These are phyloP conservation scores for Lasius fuliginosus DNA, from an alignment of 2,888 invertebrate species.

Conservation along the genomic window DNA sequence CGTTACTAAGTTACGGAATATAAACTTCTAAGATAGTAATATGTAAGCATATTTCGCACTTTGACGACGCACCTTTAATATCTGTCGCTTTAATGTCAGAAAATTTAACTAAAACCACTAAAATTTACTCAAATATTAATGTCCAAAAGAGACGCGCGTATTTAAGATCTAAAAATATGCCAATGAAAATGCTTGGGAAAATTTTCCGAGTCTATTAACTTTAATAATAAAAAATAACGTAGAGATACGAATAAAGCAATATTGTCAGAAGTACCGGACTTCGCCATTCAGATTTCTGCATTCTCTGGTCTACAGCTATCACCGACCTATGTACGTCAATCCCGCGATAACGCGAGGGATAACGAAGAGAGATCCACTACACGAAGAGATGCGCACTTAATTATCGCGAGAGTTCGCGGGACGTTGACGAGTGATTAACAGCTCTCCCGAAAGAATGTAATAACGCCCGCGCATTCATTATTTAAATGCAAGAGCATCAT, in stretches of 20 bases:
- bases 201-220: constrained; percentile 6
- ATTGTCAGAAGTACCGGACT: not conserved
- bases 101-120: not conserved
- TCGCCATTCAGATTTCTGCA: constrained; percentile 1
- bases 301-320: not conserved
- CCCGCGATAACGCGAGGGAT: not conserved
- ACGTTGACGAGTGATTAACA: constrained; percentile 46
- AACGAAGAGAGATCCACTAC: not conserved
- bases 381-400: constrained; percentile 6
- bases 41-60: not conserved
- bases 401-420: constrained; percentile 20
- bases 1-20: constrained; percentile 17
- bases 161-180: constrained; percentile 8
- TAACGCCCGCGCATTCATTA: constrained; percentile 19
- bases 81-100: not conserved
- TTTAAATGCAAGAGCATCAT: constrained; percentile 25
- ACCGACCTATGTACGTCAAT: not conserved
- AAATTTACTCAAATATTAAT: not conserved
- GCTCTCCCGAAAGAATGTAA: constrained; percentile 22
- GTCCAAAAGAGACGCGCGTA: not conserved
- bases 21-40: constrained; percentile 19
- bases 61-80: constrained; percentile 7
- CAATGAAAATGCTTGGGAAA: not conserved
- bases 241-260: not conserved
- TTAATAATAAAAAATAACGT: not conserved